Conservation (phyloP, 2,888 invertebrate species). For the Caenorhabditis sp. region DNA sequence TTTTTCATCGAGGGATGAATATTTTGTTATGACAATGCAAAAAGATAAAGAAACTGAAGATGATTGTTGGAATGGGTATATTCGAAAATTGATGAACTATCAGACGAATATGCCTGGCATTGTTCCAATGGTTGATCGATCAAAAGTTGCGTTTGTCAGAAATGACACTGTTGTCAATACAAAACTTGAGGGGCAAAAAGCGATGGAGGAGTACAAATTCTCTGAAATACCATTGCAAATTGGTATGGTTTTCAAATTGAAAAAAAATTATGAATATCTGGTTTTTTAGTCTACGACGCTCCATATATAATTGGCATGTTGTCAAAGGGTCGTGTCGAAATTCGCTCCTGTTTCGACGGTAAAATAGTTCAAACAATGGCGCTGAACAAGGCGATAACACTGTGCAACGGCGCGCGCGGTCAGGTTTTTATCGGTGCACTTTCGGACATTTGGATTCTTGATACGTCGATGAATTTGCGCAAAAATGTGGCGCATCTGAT, state of each 20-base stretch:
- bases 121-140: constrained; percentile 30
- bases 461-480: constrained; percentile 80
- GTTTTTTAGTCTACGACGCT: constrained; percentile 79
- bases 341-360: constrained; percentile 84
- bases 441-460: constrained; percentile 80
- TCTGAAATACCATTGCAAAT: constrained; percentile 31
- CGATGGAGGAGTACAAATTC: constrained; percentile 24
- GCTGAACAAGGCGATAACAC: constrained; percentile 72
- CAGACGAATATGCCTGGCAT: constrained; percentile 25
- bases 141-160: constrained; percentile 26
- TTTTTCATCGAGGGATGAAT: constrained; percentile 43
- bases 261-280: not conserved
- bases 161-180: constrained; percentile 32
- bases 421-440: constrained; percentile 50
- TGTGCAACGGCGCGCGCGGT: constrained; percentile 40
- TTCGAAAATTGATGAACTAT: constrained; percentile 21
- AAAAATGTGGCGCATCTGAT: constrained; percentile 85
- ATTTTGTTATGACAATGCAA: constrained; percentile 41
- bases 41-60: constrained; percentile 7
- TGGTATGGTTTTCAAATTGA: constrained; percentile 15
- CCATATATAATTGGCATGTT: constrained; percentile 87
- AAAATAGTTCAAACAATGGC: constrained; percentile 83
- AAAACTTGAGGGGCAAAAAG: constrained; percentile 19
- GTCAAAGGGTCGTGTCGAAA: constrained; percentile 81
- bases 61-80: constrained; percentile 29